phyloP scores from a whole-genome alignment of 2,888 invertebrate species.

The Dorcus hopei region DNA sequence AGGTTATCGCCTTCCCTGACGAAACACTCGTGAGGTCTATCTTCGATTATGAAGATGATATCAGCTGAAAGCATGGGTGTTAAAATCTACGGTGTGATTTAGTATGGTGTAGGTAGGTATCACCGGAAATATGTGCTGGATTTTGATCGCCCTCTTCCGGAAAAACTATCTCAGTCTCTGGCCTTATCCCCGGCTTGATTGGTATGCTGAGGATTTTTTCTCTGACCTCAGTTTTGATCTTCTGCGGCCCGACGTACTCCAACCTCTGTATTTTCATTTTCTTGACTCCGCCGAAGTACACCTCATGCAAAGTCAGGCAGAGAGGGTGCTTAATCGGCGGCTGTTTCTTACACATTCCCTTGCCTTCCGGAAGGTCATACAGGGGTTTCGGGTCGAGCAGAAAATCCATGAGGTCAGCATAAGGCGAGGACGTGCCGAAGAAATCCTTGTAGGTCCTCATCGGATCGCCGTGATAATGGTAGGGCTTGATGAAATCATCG shows the following conservation, averaged over 20 bases:
- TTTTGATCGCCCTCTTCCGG: slow-evolving; percentile 79
- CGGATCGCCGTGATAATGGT: slow-evolving; percentile 78
- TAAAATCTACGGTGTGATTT: neutral
- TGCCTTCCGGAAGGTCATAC: slow-evolving; percentile 59
- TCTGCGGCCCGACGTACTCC: slow-evolving; percentile 63
- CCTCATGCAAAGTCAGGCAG: slow-evolving; percentile 60
- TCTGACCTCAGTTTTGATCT: slow-evolving; percentile 58
- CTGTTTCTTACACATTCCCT: slow-evolving; percentile 64
- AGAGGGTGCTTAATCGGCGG: slow-evolving; percentile 57
- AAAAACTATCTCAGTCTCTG: slow-evolving; percentile 70
- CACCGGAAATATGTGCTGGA: slow-evolving; percentile 66
- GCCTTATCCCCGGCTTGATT: slow-evolving; percentile 70
- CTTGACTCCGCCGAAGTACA: slow-evolving; percentile 73
- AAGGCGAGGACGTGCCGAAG: slow-evolving; percentile 81
- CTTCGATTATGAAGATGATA: slow-evolving; percentile 70
- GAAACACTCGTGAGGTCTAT: slow-evolving; percentile 66
- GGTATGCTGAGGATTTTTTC: slow-evolving; percentile 74
- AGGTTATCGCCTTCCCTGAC: slow-evolving; percentile 67
- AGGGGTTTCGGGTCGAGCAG: slow-evolving; percentile 61
- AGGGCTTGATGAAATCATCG: slow-evolving; percentile 66
- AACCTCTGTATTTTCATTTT: slow-evolving; percentile 77
- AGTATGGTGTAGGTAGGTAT: slow-evolving; percentile 19
- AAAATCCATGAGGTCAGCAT: slow-evolving; percentile 70
- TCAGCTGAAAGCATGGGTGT: slow-evolving; percentile 57
- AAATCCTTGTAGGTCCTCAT: slow-evolving; percentile 72